These are phyloP conservation scores for Drosophila parvula DNA, from an alignment of 1,140 invertebrate genomes.

Conservation along the genomic window DNA sequence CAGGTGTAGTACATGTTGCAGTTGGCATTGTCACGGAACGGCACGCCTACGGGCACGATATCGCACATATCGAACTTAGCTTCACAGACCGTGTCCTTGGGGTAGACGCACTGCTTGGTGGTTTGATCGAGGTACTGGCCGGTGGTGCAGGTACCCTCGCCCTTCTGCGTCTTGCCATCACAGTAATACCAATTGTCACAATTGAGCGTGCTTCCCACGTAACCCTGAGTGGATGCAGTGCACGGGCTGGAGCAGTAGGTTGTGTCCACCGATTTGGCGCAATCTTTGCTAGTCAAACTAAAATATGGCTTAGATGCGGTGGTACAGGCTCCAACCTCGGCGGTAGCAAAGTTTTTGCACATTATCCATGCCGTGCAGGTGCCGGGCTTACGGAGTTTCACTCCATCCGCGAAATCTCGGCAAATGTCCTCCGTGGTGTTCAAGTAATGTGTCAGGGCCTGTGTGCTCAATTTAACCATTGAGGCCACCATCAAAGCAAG, in stretches of 20 bases:
- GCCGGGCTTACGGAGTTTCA: slow-evolving; percentile 57
- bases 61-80: slow-evolving; percentile 62
- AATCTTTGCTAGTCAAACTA: slow-evolving; percentile 1
- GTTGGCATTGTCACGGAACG: slow-evolving; percentile 46
- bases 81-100: slow-evolving; percentile 30
- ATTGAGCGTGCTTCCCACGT: slow-evolving; percentile 41
- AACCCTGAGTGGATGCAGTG: slow-evolving; percentile 27
- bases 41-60: slow-evolving; percentile 23
- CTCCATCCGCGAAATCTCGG: slow-evolving; percentile 52
- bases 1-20: slow-evolving; percentile 62
- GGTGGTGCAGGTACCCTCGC: slow-evolving; percentile 35
- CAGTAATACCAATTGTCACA: slow-evolving; percentile 68
- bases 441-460: slow-evolving; percentile 31
- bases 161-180: slow-evolving; percentile 3
- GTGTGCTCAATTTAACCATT: slow-evolving; percentile 41
- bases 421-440: slow-evolving; percentile 53
- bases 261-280: slow-evolving; percentile 11
- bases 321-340: slow-evolving; percentile 3
- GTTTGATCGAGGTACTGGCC: slow-evolving; percentile 49
- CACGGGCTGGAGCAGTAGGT: slow-evolving; percentile 49
- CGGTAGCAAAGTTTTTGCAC: slow-evolving; percentile 40
- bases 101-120: slow-evolving; percentile 42
- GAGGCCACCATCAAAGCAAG: slow-evolving; percentile 23
- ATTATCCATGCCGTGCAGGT: slow-evolving; percentile 53
- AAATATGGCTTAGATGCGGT: not conserved